phyloP scores from a whole-genome alignment of 1,140 invertebrate species.

The Physella acuta region DNA sequence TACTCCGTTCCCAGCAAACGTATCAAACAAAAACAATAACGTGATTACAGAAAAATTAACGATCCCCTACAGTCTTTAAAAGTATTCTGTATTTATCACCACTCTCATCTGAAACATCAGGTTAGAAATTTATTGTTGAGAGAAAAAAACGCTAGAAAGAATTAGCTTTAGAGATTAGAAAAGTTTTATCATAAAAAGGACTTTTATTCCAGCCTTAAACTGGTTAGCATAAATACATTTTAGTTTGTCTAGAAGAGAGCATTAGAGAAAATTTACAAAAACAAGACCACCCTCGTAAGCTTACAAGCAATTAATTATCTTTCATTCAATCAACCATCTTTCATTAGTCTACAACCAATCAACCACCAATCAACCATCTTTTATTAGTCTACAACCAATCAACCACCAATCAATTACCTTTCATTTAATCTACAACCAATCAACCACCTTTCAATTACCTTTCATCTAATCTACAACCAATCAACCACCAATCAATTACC shows the following conservation, averaged over 20 bases:
- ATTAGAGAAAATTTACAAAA: no score
- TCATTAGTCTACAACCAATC: background rate
- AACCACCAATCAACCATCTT: conserved; percentile 32
- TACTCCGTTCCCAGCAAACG: no score
- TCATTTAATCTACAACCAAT: background rate
- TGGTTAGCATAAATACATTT: background rate
- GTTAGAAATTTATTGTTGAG: conserved; percentile 1
- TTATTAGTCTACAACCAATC: background rate
- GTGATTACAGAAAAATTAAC: background rate
- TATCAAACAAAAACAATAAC: no score
- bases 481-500: background rate
- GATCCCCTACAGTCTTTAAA: conserved; percentile 31
- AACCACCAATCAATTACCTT: background rate
- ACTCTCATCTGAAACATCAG: conserved; percentile 36
- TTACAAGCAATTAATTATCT: background rate
- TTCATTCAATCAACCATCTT: conserved; percentile 34
- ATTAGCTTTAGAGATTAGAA: background rate
- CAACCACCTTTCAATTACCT: background rate
- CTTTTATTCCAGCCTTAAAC: background rate
- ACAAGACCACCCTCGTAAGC: no score
- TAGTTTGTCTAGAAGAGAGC: no score
- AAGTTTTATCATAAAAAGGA: no score
- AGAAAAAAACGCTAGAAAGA: background rate
- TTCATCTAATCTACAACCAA: background rate
- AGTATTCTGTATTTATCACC: conserved; percentile 40